phyloP scores from a whole-genome alignment of 2,113 vertebrate genomes.

The Amazona guildingii region DNA sequence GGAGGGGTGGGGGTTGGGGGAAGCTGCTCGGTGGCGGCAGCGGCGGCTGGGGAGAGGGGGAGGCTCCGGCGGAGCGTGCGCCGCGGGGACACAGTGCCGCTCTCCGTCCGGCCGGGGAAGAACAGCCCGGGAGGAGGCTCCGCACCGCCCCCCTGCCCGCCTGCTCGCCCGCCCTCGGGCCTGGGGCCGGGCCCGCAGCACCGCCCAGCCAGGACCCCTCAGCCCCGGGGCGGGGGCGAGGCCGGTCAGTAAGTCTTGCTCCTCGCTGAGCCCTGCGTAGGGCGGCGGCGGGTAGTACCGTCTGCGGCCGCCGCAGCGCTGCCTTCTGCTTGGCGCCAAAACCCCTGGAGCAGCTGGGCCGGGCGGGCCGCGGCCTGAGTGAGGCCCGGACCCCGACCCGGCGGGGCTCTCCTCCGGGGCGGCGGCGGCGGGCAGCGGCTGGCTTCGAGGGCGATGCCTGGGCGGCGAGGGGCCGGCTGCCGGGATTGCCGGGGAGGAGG shows the following conservation, averaged over 20 bases:
- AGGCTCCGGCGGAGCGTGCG: conserved; percentile 36
- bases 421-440: background rate
- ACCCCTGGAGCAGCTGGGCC: background rate
- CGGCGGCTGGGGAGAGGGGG: background rate
- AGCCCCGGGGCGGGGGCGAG: background rate
- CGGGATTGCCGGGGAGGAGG: background rate
- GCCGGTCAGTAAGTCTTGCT: background rate
- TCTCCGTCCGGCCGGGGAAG: conserved; percentile 61
- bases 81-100: conserved; percentile 71
- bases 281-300: background rate
- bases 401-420: background rate
- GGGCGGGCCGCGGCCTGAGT: background rate
- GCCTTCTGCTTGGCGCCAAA: conserved; percentile 68
- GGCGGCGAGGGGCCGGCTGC: background rate
- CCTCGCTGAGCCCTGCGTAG: background rate
- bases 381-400: background rate
- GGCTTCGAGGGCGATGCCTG: background rate
- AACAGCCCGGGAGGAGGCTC: conserved; percentile 26
- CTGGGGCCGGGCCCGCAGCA: background rate
- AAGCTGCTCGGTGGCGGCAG: conserved; percentile 47
- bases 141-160: background rate
- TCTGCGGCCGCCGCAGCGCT: conserved; percentile 65
- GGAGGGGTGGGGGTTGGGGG: conserved; percentile 44
- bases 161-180: background rate
- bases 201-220: background rate